A percentile compares a stretch with the other conserved stretches of the same genome.
These are phyloP conservation scores for Nemurella pictetii DNA, from an alignment of 2,888 invertebrate genomes.

Conservation along the genomic window DNA sequence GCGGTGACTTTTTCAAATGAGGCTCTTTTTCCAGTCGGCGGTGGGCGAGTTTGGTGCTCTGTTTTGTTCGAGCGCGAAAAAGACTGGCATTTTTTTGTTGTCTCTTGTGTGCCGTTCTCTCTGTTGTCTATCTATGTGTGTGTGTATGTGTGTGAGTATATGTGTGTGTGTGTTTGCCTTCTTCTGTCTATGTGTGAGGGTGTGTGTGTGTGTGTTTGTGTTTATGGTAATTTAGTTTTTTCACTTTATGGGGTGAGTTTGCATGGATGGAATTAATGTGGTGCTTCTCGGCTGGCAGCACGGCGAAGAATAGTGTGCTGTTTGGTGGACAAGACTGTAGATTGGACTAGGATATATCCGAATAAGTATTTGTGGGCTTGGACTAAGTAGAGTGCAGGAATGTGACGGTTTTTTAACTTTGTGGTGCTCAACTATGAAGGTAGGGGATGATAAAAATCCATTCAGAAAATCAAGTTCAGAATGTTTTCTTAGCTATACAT, in stretches of 20 bases:
- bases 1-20: conserved; percentile 6
- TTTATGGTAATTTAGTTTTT: background rate
- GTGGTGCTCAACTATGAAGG: no score
- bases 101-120: background rate
- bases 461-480: no score
- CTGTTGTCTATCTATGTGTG: background rate
- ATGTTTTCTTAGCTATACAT: no score
- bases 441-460: no score
- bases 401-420: no score
- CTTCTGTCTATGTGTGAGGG: background rate
- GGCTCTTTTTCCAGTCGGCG: background rate
- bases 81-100: background rate
- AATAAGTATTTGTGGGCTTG: no score
- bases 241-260: background rate
- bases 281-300: no score
- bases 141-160: no score
- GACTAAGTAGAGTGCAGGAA: no score
- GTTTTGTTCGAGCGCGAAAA: background rate
- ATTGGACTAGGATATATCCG: no score
- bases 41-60: background rate
- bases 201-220: background rate
- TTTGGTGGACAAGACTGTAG: no score
- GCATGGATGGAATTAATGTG: background rate
- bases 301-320: no score
- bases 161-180: background rate